These are phyloP conservation scores for Dicentrarchus labrax DNA, from an alignment of 2,113 vertebrate species.

Conservation along the genomic window DNA sequence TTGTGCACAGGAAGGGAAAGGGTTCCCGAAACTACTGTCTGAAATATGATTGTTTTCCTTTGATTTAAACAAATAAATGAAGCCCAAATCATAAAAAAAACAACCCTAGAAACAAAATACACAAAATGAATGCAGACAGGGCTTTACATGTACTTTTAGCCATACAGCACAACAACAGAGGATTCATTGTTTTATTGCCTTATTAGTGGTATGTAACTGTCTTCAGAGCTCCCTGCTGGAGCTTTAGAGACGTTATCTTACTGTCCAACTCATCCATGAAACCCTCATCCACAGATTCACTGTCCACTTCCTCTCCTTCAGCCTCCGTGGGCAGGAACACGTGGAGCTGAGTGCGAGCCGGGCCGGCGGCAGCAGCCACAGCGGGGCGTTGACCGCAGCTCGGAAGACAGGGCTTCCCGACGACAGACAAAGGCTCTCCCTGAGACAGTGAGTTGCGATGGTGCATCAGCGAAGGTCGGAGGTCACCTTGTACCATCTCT, in stretches of 20 bases:
- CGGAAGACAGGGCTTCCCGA: constrained; percentile 75
- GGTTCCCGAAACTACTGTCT: too few species aligned
- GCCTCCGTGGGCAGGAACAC: constrained; percentile 82
- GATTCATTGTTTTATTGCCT: background rate
- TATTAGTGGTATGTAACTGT: constrained; percentile 16
- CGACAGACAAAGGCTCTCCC: constrained; percentile 69
- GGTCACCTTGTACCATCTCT: background rate
- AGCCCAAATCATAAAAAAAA: background rate
- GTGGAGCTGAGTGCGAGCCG: constrained; percentile 79
- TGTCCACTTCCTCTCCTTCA: constrained; percentile 74
- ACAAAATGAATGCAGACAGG: background rate
- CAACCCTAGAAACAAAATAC: background rate
- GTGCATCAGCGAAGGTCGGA: constrained; percentile 26
- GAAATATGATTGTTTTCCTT: background rate
- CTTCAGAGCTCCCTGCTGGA: constrained; percentile 57
- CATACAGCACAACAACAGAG: background rate
- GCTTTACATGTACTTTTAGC: background rate
- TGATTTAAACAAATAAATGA: background rate
- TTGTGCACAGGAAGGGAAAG: background rate
- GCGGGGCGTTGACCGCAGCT: constrained; percentile 26
- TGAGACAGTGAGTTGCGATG: background rate
- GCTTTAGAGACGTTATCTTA: constrained; percentile 70
- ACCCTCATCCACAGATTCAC: constrained; percentile 76
- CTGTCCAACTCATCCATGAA: constrained; percentile 81
- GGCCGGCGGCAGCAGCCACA: background rate